These are phyloP conservation scores for Ispidina picta DNA, from an alignment of 2,797 vertebrate species.

Conservation along the genomic window DNA sequence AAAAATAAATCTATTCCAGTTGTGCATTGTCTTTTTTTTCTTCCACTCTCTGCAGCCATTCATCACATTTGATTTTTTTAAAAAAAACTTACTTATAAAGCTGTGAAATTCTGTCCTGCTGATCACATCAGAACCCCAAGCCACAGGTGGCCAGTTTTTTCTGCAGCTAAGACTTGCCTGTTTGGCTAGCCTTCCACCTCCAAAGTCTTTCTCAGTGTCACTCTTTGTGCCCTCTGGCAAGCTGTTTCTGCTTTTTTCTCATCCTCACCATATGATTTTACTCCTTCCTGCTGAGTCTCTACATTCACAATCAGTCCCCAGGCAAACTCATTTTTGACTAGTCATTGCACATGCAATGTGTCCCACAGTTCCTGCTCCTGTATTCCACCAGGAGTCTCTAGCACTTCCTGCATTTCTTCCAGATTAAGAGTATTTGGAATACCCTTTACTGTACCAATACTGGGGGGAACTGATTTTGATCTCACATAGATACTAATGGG, in stretches of 20 bases:
- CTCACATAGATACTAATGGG: background rate
- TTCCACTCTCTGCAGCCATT: background rate
- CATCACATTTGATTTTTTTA: background rate
- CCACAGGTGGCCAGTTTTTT: background rate
- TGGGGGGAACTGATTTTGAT: background rate
- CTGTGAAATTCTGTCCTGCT: background rate
- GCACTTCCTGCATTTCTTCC: background rate
- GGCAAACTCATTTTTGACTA: background rate
- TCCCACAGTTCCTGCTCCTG: background rate
- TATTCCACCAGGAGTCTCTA: background rate
- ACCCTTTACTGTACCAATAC: background rate
- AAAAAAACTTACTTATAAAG: background rate
- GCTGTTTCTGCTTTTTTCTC: background rate
- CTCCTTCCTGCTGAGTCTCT: background rate
- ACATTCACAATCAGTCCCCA: background rate
- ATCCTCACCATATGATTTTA: background rate
- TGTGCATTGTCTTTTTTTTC: background rate
- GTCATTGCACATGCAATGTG: background rate
- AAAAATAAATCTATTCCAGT: background rate
- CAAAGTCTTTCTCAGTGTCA: background rate
- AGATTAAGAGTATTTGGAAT: background rate
- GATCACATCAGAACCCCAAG: background rate
- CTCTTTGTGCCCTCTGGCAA: background rate
- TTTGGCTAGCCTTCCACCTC: background rate
- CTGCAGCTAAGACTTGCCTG: background rate